Evolutionary conservation across 2,797 vertebrate species (phyloP), one percentile per base, ranked within the genome.

Genomic region (Poecile montanus): DNA sequence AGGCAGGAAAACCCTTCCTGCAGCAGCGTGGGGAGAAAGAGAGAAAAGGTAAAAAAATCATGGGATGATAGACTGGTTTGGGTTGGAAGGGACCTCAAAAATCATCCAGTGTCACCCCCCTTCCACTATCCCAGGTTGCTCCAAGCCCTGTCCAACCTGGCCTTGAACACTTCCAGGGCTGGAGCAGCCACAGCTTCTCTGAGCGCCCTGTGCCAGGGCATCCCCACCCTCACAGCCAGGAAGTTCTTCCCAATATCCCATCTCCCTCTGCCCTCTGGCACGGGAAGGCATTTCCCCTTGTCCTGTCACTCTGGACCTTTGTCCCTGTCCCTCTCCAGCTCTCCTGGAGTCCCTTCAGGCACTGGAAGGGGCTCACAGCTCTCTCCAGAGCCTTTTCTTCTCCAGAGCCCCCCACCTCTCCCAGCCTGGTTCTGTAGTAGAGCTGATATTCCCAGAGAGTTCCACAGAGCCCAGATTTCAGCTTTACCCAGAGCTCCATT

Each of bases 21-120:
- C 5, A 16, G 4, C 20, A 50, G 45, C 0, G 0, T 8, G 16
- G 8, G 32, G 23, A 57, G 9, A 44, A 51, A 67, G 23, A 9
- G 4, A 38, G 23, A 25, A 76, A 61, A 63, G 21, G 23, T 12
- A 1, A 18, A 61, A 81, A n/a, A 81, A 9, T 34, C 16, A 44
- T 18, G n/a, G 16, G 5, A 73, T 25, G 9, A 20, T 10, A 44
- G 20, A n/a, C 5, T 34, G 38, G 15, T 9, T 84, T 72, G 66
- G 18, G 16, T 25, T 32, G 40, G 45, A 54, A 72, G 16, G 6
- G 8, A 42, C 16, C 27, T 78, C 23, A 60, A 60, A 84, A 26
- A 6, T 11, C 51, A 23, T 12, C 38, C 17, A 16, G 12, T 16
- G 2, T 18, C 42, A 42, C 8, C 2, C 15, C 25, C 7, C 5